Conservation (phyloP, 2,113 vertebrate genomes). For the Eulemur macaco region DNA sequence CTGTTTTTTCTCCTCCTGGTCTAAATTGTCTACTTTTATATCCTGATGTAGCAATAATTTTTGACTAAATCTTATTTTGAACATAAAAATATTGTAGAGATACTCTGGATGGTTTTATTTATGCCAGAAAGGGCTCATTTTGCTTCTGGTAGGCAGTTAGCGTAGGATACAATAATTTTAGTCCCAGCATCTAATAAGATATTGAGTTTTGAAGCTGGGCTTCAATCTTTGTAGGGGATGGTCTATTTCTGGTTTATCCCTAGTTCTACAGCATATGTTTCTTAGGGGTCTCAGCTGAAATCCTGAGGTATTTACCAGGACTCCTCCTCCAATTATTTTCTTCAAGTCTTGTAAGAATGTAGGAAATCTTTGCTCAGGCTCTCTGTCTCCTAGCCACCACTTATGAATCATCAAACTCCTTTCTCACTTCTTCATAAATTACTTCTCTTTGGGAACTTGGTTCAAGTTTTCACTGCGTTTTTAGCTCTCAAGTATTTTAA, state of each 20-base stretch:
- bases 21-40: background rate
- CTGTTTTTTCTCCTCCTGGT: background rate
- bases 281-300: background rate
- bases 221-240: background rate
- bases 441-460: background rate
- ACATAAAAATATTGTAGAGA: background rate
- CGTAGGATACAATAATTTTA: background rate
- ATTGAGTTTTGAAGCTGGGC: background rate
- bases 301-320: background rate
- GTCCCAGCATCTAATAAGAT: background rate
- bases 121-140: background rate
- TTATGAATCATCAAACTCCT: background rate
- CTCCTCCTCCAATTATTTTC: background rate
- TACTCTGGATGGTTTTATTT: background rate
- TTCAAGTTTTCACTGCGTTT: background rate
- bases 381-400: background rate
- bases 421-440: background rate
- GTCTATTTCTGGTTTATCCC: background rate
- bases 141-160: background rate
- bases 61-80: background rate
- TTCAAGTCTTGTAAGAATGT: background rate
- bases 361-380: background rate
- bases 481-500: background rate
- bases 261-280: fast-evolving
- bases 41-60: background rate